A percentile compares a stretch with the other conserved stretches of the same genome.
phyloP scores from a whole-genome alignment of 2,113 vertebrate genomes.

The Amphilophus citrinellus region DNA sequence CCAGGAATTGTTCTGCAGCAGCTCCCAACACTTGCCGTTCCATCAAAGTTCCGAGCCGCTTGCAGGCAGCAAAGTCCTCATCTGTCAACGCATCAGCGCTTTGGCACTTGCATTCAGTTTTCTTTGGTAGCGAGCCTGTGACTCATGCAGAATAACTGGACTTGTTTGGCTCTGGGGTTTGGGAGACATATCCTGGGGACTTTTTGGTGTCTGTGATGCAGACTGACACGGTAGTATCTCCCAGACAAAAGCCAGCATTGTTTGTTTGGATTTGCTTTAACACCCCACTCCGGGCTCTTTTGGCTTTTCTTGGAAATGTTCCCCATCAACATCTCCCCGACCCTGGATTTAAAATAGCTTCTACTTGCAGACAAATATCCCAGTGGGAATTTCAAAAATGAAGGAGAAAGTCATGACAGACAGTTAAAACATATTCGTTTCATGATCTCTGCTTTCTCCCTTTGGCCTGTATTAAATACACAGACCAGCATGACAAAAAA shows the following conservation, averaged over 20 bases:
- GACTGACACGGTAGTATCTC: constrained; percentile 51
- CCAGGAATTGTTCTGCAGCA: constrained; percentile 40
- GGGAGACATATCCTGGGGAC: constrained; percentile 37
- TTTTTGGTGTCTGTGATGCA: constrained; percentile 46
- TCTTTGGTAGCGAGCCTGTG: constrained; percentile 42
- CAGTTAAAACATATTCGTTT: constrained; percentile 15
- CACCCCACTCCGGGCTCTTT: constrained; percentile 53
- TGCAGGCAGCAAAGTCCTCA: constrained; percentile 47
- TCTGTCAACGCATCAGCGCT: constrained; percentile 47
- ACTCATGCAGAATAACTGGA: constrained; percentile 53
- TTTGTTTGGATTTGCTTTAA: constrained; percentile 73
- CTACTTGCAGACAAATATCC: constrained; percentile 53
- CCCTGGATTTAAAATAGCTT: constrained; percentile 69
- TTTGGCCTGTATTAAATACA: constrained; percentile 2
- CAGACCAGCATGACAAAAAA: neutral
- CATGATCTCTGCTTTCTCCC: constrained; percentile 23
- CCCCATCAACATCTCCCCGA: constrained; percentile 54
- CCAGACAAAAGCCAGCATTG: constrained; percentile 56
- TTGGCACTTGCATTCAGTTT: constrained; percentile 46
- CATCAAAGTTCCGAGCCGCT: constrained; percentile 44
- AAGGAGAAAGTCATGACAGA: constrained; percentile 39
- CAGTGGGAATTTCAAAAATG: constrained; percentile 55
- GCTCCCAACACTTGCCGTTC: constrained; percentile 18
- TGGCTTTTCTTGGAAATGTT: constrained; percentile 61
- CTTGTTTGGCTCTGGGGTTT: constrained; percentile 48